phyloP scores from a whole-genome alignment of 2,797 vertebrate species.

The Sphaeramia orbicularis region DNA sequence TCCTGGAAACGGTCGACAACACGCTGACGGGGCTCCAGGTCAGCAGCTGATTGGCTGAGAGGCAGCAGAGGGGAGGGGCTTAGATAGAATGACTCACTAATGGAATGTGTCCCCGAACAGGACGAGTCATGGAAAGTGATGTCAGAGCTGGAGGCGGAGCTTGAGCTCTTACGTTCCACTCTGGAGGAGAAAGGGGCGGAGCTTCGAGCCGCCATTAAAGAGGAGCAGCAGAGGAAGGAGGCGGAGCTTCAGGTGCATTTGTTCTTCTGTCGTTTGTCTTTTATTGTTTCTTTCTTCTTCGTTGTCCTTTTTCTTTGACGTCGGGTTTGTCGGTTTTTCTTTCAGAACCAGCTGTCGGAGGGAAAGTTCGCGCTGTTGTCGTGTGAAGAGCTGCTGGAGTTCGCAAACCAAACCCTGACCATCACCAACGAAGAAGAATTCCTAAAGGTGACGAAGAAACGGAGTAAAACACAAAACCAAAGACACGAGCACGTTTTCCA shows the following conservation, averaged over 20 bases:
- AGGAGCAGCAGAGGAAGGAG: conserved; percentile 64
- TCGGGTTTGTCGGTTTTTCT: not conserved
- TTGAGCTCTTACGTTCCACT: conserved; percentile 71
- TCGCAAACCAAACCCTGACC: conserved; percentile 50
- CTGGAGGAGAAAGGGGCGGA: conserved; percentile 53
- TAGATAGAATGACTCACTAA: not conserved
- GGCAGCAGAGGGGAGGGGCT: not conserved
- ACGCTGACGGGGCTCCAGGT: conserved; percentile 91
- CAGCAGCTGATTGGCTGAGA: conserved; percentile 50
- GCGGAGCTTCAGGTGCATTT: conserved; percentile 59
- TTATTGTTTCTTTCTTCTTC: not conserved
- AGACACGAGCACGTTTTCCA: too few relatives aligned
- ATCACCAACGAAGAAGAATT: conserved; percentile 66
- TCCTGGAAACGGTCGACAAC: conserved; percentile 89
- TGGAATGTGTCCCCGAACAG: conserved; percentile 73
- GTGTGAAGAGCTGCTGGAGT: conserved; percentile 58
- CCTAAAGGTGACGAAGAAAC: conserved; percentile 20
- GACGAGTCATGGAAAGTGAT: conserved; percentile 88
- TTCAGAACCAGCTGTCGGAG: conserved; percentile 56
- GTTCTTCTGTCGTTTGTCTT: not conserved
- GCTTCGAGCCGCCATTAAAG: conserved; percentile 47
- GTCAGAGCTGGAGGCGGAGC: conserved; percentile 92
- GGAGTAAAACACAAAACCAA: too few relatives aligned
- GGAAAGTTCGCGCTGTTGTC: conserved; percentile 56
- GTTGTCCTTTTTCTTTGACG: not conserved